A percentile compares a stretch with the other conserved stretches of the same genome.
Evolutionary conservation across 2,113 vertebrate species (phyloP).

Genomic region (Pogonocichla stellata): DNA sequence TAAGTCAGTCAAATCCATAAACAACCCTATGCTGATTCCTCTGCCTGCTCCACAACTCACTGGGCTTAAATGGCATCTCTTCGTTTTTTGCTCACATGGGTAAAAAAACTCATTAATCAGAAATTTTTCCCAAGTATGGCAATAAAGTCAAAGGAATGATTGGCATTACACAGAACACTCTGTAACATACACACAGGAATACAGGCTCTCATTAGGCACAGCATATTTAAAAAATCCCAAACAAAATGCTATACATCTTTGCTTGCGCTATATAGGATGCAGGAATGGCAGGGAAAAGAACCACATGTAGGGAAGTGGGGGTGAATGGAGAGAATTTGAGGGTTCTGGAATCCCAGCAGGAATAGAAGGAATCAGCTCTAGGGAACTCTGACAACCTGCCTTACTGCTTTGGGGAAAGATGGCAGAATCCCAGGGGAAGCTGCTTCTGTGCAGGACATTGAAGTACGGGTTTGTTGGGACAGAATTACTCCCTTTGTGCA

Average conservation of each 20-base stretch:
- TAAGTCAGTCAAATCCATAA: constrained; percentile 49
- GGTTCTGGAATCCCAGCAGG: not conserved
- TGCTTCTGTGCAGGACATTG: not conserved
- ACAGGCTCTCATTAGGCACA: not conserved
- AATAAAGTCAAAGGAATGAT: constrained; percentile 61
- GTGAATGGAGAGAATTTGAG: not conserved
- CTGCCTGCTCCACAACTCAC: constrained; percentile 8
- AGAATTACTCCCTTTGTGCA: fast-evolving
- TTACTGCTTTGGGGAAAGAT: not conserved
- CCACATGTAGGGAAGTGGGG: not conserved
- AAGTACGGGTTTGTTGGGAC: not conserved
- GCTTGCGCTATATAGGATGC: not conserved
- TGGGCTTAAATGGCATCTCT: constrained; percentile 38
- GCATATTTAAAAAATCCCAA: not conserved
- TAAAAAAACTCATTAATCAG: constrained; percentile 56
- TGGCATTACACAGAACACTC: constrained; percentile 47
- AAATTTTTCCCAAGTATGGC: constrained; percentile 52
- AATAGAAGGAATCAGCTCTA: not conserved
- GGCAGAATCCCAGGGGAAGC: not conserved
- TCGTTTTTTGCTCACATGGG: not conserved
- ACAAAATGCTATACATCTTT: not conserved
- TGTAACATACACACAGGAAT: not conserved
- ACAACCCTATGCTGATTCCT: constrained; percentile 25
- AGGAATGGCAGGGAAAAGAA: not conserved
- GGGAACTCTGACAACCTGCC: not conserved